Base-by-base conservation (phyloP, 2,888 invertebrate genomes). In the Gerris lacustris region DNA sequence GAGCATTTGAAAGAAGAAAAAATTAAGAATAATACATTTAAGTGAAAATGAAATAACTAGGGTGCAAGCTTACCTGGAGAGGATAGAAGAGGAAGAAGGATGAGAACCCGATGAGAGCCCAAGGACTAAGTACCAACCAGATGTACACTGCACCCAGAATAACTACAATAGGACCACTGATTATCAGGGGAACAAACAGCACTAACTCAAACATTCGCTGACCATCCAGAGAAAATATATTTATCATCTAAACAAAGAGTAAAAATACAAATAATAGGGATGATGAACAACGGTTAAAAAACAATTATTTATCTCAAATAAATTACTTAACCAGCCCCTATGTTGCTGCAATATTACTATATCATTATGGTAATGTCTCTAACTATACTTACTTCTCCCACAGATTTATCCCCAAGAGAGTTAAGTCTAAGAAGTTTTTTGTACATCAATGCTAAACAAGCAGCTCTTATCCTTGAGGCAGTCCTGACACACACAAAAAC, bases 221-320 rank as follows among this genome's bases (percentile, higher is more conserved):
- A 62, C 83, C 82, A 75, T 86, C 86, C 75, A 83, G 83, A 62
- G 83, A 82, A 76, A 86, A 84, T 72, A 86, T 78, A 77, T 85
- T 85, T 68, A 84, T 81, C 44, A 86, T 75, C 86, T 86, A 77
- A 67, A 31, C 31, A 31, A 80, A 80, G 62, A 18, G 31, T 31
- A 31, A 31, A 31, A 31, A 31, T 31, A 31, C 31, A 31, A 67
- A 68, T 45, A 64, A 18, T 31, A 31, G n/a, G 62, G 62, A 62
- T 62, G 62, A 62, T 62, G 15, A n/a, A 62, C 15, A 62, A 62
- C 2, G 15, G 15, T 2, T 2, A 62, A 15, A n/a, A 62, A n/a
- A 62, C n/a, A n/a, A n/a, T 62, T 62, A 62, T 15, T 15, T 15
- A n/a, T n/a, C 15, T n/a, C n/a, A n/a, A n/a, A n/a, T 62, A 62